Conservation (phyloP, 2,797 vertebrate genomes). For the Hapalemur alaotrensis region DNA sequence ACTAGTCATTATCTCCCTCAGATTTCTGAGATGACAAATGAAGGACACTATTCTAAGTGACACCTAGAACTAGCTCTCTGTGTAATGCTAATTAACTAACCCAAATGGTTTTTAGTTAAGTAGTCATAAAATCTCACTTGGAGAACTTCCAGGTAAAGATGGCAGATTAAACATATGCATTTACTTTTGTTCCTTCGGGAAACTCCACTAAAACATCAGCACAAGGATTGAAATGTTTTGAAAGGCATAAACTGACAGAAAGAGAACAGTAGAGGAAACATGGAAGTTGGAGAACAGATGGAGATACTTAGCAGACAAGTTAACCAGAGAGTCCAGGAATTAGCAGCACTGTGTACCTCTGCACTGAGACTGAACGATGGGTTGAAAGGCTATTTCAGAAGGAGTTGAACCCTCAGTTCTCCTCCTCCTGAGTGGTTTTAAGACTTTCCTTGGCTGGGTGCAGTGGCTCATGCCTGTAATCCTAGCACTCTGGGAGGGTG, state of each 20-base stretch:
- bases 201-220: neutral
- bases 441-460: neutral
- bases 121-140: neutral
- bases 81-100: neutral
- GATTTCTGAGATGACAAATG: conserved; percentile 29
- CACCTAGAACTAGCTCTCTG: conserved; percentile 15
- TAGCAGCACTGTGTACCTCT: neutral
- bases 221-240: neutral
- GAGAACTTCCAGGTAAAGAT: neutral
- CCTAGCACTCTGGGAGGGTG: too few relatives aligned
- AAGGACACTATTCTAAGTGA: neutral
- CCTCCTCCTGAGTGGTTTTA: neutral
- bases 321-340: neutral
- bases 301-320: neutral
- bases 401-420: neutral
- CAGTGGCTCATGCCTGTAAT: too few relatives aligned
- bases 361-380: neutral
- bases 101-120: neutral
- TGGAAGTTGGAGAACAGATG: neutral
- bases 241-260: neutral
- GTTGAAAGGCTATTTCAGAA: neutral
- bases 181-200: conserved; percentile 13
- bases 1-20: neutral
- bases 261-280: neutral
- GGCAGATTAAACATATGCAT: neutral